A percentile compares a stretch with the other conserved stretches of the same genome.
These are phyloP conservation scores for Phalacrocorax aristotelis DNA, from an alignment of 2,113 vertebrate genomes.

Conservation along the genomic window DNA sequence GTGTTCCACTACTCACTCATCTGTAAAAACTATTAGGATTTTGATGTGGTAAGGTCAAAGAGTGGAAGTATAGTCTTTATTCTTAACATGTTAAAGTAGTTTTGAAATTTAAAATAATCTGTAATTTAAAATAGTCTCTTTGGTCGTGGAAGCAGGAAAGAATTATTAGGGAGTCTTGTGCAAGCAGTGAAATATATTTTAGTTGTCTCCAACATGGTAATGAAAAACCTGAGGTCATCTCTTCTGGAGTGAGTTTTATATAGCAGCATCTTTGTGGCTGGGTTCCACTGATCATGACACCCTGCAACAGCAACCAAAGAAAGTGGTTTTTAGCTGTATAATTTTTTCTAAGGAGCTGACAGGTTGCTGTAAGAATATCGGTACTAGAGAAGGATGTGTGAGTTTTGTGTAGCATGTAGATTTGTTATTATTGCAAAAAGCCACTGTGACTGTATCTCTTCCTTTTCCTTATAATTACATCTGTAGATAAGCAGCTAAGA, in stretches of 20 bases:
- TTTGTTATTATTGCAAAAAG: background rate
- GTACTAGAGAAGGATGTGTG: background rate
- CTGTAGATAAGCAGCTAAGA: background rate
- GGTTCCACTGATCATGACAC: background rate
- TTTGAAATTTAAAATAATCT: background rate
- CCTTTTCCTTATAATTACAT: background rate
- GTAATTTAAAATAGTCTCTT: background rate
- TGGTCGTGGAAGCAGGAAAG: background rate
- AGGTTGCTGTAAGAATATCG: background rate
- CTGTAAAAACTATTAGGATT: background rate
- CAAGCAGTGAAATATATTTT: background rate
- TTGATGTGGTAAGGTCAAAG: background rate
- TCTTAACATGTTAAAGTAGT: background rate
- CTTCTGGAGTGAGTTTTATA: background rate
- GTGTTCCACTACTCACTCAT: background rate
- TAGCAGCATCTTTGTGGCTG: background rate
- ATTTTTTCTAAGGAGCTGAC: background rate
- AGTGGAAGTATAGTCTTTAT: background rate
- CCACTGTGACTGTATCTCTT: background rate
- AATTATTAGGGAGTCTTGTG: background rate
- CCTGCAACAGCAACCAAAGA: background rate
- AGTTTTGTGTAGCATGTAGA: background rate
- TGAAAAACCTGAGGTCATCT: background rate
- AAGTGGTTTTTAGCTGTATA: accelerated
- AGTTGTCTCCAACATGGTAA: background rate